Evolutionary conservation across 2,797 vertebrate species (phyloP).

Genomic region (Eulemur mongoz): DNA sequence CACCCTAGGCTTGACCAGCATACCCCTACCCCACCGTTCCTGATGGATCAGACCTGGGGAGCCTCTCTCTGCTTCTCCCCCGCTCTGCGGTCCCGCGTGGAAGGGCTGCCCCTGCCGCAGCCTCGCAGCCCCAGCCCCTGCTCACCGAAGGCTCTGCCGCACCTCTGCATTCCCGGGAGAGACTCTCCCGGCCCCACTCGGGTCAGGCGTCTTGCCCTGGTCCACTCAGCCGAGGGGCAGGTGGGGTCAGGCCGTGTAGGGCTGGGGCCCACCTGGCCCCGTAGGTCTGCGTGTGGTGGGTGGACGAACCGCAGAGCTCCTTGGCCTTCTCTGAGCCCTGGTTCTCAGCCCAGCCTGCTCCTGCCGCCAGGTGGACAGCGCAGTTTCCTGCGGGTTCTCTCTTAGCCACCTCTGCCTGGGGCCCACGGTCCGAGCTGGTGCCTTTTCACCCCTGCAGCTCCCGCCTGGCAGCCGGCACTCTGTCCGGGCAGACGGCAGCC

Average conservation of each 20-base stretch:
- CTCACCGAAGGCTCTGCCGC: background rate
- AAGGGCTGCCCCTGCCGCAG: too few relatives aligned
- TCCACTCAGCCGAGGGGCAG: background rate
- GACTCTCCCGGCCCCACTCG: background rate
- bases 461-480: conserved; percentile 82
- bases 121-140: background rate
- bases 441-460: conserved; percentile 81
- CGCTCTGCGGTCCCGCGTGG: accelerated
- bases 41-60: background rate
- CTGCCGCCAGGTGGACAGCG: background rate
- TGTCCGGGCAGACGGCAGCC: conserved; percentile 90
- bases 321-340: background rate
- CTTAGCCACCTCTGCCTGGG: background rate
- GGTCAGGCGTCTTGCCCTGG: background rate
- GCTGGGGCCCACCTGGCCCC: background rate
- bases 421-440: background rate
- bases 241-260: background rate
- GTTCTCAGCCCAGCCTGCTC: background rate
- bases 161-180: background rate
- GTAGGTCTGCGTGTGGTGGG: background rate
- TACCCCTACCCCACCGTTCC: background rate
- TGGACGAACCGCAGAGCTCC: accelerated
- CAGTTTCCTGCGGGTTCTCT: background rate
- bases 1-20: background rate
- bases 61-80: background rate